phyloP scores from a whole-genome alignment of 2,888 invertebrate genomes.

The Odontomyia ornata region DNA sequence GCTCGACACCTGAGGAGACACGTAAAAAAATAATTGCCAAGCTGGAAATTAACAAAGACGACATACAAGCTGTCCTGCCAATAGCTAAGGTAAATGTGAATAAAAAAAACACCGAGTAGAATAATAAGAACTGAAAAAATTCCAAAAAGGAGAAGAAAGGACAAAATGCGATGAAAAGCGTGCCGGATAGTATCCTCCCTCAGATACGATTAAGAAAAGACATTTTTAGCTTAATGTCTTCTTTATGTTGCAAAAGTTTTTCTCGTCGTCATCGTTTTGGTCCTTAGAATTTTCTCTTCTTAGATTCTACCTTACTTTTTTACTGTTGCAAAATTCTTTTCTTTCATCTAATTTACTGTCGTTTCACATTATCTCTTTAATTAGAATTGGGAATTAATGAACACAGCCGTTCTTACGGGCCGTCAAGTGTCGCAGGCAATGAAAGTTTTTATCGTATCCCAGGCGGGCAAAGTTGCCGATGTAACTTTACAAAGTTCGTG shows the following conservation, averaged over 20 bases:
- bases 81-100: conserved; percentile 81
- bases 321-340: conserved; percentile 21
- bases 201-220: conserved; percentile 20
- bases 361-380: conserved; percentile 56
- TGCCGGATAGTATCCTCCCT: neutral
- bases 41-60: conserved; percentile 91
- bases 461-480: conserved; percentile 93
- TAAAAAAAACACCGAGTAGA: neutral
- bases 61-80: conserved; percentile 91
- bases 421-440: conserved; percentile 93
- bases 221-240: conserved; percentile 4
- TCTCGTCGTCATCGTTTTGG: neutral
- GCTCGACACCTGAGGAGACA: conserved; percentile 61
- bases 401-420: conserved; percentile 94
- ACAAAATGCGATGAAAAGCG: neutral
- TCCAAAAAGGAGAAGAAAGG: neutral
- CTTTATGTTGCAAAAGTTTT: conserved; percentile 20
- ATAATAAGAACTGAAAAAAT: neutral
- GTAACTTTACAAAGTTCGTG: conserved; percentile 95
- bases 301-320: conserved; percentile 45
- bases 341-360: conserved; percentile 27
- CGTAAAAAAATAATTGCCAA: conserved; percentile 79
- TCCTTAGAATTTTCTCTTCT: conserved; percentile 27
- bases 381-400: conserved; percentile 94
- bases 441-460: conserved; percentile 94